Evolutionary conservation across 2,888 invertebrate species (phyloP).

Genomic region (Athalia circularis): DNA sequence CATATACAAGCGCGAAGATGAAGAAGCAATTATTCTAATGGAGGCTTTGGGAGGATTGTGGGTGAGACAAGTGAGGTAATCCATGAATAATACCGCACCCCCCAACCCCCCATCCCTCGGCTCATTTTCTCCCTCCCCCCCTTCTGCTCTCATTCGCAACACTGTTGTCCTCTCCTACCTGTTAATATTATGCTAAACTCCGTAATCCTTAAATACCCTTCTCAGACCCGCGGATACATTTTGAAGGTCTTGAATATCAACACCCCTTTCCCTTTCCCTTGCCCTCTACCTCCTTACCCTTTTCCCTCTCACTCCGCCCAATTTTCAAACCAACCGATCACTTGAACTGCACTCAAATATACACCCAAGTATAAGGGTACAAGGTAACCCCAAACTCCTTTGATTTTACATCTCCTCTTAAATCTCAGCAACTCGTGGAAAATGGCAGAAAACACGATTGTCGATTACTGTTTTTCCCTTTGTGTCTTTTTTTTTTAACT

Average conservation of each 20-base stretch:
- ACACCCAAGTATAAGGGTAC: too few species aligned
- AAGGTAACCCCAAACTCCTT: too few species aligned
- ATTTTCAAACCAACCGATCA: too few species aligned
- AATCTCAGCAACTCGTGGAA: too few species aligned
- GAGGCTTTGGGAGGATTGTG: conserved; percentile 70
- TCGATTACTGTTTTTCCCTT: too few species aligned
- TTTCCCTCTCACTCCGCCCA: neutral
- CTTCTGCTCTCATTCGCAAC: conserved; percentile 36
- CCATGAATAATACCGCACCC: conserved; percentile 70
- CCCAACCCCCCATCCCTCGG: conserved; percentile 38
- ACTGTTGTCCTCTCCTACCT: conserved; percentile 54
- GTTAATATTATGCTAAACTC: conserved; percentile 72
- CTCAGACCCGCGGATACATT: conserved; percentile 59
- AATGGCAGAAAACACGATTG: too few species aligned
- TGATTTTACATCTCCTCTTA: too few species aligned
- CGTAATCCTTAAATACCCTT: conserved; percentile 69
- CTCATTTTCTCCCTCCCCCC: conserved; percentile 45
- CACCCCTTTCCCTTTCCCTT: conserved; percentile 1
- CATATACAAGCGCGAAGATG: conserved; percentile 67
- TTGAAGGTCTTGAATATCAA: conserved; percentile 60
- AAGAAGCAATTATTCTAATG: conserved; percentile 74
- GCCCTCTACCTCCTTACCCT: neutral
- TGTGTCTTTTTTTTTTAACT: too few species aligned
- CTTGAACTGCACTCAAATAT: too few species aligned
- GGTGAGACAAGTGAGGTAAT: conserved; percentile 72